phyloP scores from a whole-genome alignment of 2,113 vertebrate species.

The Callopanchax toddi region DNA sequence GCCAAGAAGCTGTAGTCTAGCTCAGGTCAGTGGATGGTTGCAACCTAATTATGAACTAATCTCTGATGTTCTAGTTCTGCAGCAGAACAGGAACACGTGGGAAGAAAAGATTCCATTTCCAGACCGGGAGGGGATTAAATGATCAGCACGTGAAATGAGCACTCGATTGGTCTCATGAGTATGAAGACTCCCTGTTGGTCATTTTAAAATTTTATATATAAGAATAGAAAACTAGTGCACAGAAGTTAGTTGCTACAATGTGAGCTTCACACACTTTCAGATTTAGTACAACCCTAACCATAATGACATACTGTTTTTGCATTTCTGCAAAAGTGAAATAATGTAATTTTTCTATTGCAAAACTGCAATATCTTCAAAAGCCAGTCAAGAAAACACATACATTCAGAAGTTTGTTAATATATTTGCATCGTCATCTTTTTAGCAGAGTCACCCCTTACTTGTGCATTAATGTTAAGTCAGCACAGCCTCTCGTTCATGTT shows the following conservation, averaged over 20 bases:
- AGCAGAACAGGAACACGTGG: slow-evolving; percentile 50
- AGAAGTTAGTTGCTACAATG: no score
- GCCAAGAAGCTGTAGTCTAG: slow-evolving; percentile 9
- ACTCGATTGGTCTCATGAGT: slow-evolving; percentile 2
- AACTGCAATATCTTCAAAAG: not conserved
- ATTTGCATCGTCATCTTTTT: slow-evolving; percentile 13
- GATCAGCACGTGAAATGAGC: slow-evolving; percentile 35
- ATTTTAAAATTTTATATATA: slow-evolving; percentile 5
- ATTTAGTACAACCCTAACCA: no score
- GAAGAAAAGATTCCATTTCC: slow-evolving; percentile 48
- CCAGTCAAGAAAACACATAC: not conserved
- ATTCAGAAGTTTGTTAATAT: not conserved
- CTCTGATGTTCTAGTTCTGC: slow-evolving; percentile 68
- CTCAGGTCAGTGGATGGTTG: slow-evolving; percentile 26
- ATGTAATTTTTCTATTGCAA: no score
- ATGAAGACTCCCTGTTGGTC: slow-evolving; percentile 3
- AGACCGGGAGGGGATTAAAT: slow-evolving; percentile 49
- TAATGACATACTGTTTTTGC: no score
- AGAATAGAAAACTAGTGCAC: not conserved
- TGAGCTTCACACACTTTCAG: no score
- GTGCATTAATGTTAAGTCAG: slow-evolving; percentile 42
- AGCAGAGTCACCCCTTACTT: slow-evolving; percentile 36
- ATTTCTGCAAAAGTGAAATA: no score
- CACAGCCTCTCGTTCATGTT: slow-evolving; percentile 27
- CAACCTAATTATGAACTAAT: slow-evolving; percentile 61